Evolutionary conservation across 2,888 invertebrate species (phyloP), one percentile per base, ranked within the genome.

Genomic region (Drosophila recens): DNA sequence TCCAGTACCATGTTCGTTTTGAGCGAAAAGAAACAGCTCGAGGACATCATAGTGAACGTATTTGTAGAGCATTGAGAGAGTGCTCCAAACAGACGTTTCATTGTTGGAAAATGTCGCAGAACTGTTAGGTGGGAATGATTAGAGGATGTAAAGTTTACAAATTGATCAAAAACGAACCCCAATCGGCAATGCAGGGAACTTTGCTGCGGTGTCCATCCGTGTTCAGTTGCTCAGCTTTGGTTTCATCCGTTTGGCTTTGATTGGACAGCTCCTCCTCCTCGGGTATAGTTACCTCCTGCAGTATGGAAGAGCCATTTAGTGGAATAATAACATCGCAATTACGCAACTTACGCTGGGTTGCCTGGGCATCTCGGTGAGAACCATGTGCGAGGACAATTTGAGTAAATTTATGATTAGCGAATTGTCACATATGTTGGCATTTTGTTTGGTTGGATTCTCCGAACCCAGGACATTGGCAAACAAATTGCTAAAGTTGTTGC

Each of bases 21-120:
- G 6, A 91, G 82, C 4, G 89, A 89, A 69, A 90, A 92, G 51
- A 94, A 87, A 27, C 93, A 92, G 52, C 94, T 94, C 1, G 94
- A 94, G 15, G 95, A 93, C 71, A 96, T 93, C 94, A 96, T 94
- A 5, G 95, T 95, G 82, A 96, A 93, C 0, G 96, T 95, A 34
- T 95, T 95, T 63, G 95, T 95, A 70, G 94, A 94, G 91, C 97
- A 97, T 79, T 96, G 94, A 11, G 97, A 96, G 46, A 98, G 93
- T 0, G 97, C 95, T 75, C 95, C 95, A 90, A 97, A 95, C 87
- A 98, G 94, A 75, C 96, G 95, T 91, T 96, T 95, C 96, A 98
- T 97, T 17, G 97, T 97, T 0, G 95, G 94, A 67, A 95, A 95
- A 85, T 97, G 95, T 89, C 96, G 96, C 40, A 96, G 89, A 13